Percentiles rank a stretch among this genome's conserved stretches.
These are phyloP conservation scores for Eublepharis macularius DNA, from an alignment of 2,113 vertebrate genomes.

Conservation along the genomic window DNA sequence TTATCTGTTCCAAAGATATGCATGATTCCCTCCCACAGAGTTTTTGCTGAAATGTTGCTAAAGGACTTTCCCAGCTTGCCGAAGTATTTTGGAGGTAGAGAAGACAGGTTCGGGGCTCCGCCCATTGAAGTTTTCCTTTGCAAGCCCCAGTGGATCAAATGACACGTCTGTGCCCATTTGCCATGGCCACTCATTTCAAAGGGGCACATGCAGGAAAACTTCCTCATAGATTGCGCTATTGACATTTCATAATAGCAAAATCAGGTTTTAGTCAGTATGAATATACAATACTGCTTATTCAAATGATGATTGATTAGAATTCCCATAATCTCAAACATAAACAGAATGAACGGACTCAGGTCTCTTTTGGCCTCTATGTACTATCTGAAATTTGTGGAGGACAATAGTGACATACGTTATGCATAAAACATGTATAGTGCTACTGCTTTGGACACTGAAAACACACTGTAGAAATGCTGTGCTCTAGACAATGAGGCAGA, in stretches of 20 bases:
- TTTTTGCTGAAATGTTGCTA: constrained; percentile 19
- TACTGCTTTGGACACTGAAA: not conserved
- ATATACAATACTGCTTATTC: not conserved
- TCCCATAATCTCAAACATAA: not conserved
- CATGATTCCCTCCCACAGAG: constrained; percentile 13
- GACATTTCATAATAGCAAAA: not conserved
- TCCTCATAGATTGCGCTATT: not conserved
- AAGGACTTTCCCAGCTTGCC: not conserved
- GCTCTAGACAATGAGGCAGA: no score
- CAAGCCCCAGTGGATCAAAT: not conserved
- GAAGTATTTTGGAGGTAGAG: not conserved
- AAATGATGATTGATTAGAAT: not conserved
- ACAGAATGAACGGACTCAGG: not conserved
- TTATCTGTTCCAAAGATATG: not conserved
- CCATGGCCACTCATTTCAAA: not conserved
- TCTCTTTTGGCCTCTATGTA: not conserved
- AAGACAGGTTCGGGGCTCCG: not conserved
- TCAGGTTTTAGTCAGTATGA: no score
- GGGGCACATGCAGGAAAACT: not conserved
- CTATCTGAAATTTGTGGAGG: not conserved
- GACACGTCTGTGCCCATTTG: not conserved
- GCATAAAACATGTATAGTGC: not conserved
- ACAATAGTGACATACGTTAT: not conserved
- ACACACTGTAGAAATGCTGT: not conserved
- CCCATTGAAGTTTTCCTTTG: not conserved